Evolutionary conservation across 2,797 vertebrate genomes (phyloP), one percentile per base, ranked within the genome.

Genomic region (Choloepus didactylus): DNA sequence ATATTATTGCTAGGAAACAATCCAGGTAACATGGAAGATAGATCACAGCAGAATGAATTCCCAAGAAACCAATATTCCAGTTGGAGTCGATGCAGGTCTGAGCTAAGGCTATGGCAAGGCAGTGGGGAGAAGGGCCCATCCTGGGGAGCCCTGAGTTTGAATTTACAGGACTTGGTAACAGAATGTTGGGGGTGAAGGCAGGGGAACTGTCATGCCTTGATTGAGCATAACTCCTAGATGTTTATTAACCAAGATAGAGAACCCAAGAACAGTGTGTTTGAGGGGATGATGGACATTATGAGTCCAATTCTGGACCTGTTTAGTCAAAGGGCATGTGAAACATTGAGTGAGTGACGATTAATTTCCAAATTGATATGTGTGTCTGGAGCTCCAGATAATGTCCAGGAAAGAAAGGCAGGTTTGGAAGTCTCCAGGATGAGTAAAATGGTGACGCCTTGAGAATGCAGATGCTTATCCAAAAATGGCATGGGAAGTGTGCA

Each of bases 101-200:
- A 75, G 54, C 51, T 41, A 66, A 84, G 83, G 19, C n/a, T 6
- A 2, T 25, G 11, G 23, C 23, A 51, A 3, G 16, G 35, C 31
- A 85, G 11, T 0, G 3, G 41, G 14, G 72, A 23, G 4, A 80
- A 59, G 27, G 6, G 12, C 46, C 15, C 51, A 6, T 25, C 9
- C 49, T 51, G 35, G 35, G 56, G 29, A 49, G 15, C 27, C 38
- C 3, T 5, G 11, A 70, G 46, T 72, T 35, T 88, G 41, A 64
- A 18, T 59, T 88, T n/a, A 64, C 0, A 54, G 8, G 38, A 12
- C 12, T 38, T 66, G 51, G 35, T n/a, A 54, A 51, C 46, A 76
- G 25, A 51, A 21, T 0, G 21, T 4, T 4, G 46, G 38, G 18
- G 12, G 21, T 6, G 8, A 38, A 38, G 19, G 6, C 38, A 29